Conservation (phyloP, 2,797 vertebrate genomes). For the Discoglossus pictus region DNA sequence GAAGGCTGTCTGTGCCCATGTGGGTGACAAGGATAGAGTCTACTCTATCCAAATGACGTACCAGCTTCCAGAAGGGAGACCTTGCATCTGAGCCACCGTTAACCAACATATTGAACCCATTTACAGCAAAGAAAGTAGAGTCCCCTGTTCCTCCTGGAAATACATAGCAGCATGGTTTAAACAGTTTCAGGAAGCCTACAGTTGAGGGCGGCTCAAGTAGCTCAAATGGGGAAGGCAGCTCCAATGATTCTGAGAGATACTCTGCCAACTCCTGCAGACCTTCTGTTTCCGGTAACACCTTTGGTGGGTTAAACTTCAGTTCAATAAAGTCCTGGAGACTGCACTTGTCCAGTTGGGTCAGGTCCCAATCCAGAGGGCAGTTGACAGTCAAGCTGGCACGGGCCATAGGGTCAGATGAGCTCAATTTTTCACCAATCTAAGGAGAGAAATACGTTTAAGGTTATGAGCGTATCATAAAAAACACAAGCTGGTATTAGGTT, state of each 20-base stretch:
- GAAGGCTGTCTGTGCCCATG: conserved; percentile 84
- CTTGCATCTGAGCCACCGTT: conserved; percentile 87
- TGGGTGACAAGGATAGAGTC: conserved; percentile 89
- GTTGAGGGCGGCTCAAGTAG: conserved; percentile 86
- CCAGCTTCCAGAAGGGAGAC: conserved; percentile 93
- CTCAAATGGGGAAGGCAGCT: conserved; percentile 83
- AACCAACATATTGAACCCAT: conserved; percentile 89
- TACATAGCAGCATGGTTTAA: conserved; percentile 92
- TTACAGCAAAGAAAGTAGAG: conserved; percentile 89
- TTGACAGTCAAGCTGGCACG: conserved; percentile 76
- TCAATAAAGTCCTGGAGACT: conserved; percentile 71
- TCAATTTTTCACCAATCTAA: conserved; percentile 79
- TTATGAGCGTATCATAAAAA: no score
- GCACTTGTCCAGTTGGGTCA: conserved; percentile 66
- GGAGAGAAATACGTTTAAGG: background rate
- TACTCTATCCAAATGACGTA: conserved; percentile 90
- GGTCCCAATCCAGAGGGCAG: conserved; percentile 84
- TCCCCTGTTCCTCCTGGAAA: conserved; percentile 90
- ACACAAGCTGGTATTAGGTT: no score
- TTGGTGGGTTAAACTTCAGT: conserved; percentile 75
- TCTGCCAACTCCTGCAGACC: conserved; percentile 90
- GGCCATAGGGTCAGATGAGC: conserved; percentile 57
- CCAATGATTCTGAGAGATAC: conserved; percentile 87
- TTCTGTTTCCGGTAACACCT: conserved; percentile 77
- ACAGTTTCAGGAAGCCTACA: conserved; percentile 88